A percentile compares a stretch with the other conserved stretches of the same genome.
phyloP scores from a whole-genome alignment of 1,140 invertebrate genomes.

The Centruroides vittatus region DNA sequence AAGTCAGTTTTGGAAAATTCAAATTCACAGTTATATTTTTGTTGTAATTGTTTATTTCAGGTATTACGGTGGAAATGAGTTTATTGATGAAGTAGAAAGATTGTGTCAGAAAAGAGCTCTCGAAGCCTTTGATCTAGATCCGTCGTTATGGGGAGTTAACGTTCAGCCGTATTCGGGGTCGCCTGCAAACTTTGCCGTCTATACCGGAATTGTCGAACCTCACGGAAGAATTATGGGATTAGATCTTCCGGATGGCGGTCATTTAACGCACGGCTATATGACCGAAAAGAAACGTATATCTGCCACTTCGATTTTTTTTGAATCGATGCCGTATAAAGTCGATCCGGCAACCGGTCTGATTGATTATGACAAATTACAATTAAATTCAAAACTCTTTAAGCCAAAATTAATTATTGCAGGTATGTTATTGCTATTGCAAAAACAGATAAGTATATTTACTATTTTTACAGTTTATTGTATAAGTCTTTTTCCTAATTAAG shows the following conservation, averaged over 20 bases:
- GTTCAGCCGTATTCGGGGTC: constrained; percentile 96
- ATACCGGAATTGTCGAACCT: constrained; percentile 70
- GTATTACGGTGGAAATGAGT: constrained; percentile 93
- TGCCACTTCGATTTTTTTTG: constrained; percentile 94
- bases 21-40: background rate
- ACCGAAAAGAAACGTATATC: constrained; percentile 85
- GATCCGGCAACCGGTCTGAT: constrained; percentile 74
- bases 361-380: constrained; percentile 77
- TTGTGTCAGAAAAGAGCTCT: constrained; percentile 76
- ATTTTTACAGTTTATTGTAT: no score
- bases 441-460: no score
- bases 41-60: constrained; percentile 36
- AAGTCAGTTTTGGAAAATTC: background rate
- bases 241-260: constrained; percentile 91
- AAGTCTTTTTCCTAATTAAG: no score
- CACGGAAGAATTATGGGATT: constrained; percentile 94
- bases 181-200: constrained; percentile 94
- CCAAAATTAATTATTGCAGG: constrained; percentile 87
- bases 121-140: constrained; percentile 64
- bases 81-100: constrained; percentile 84
- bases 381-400: constrained; percentile 71
- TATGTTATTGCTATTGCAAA: constrained; percentile 13
- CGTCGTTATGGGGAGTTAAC: constrained; percentile 91
- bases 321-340: constrained; percentile 95
- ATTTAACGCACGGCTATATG: constrained; percentile 89